These are phyloP conservation scores for Spodoptera picta DNA, from an alignment of 2,888 invertebrate genomes.

Conservation along the genomic window DNA sequence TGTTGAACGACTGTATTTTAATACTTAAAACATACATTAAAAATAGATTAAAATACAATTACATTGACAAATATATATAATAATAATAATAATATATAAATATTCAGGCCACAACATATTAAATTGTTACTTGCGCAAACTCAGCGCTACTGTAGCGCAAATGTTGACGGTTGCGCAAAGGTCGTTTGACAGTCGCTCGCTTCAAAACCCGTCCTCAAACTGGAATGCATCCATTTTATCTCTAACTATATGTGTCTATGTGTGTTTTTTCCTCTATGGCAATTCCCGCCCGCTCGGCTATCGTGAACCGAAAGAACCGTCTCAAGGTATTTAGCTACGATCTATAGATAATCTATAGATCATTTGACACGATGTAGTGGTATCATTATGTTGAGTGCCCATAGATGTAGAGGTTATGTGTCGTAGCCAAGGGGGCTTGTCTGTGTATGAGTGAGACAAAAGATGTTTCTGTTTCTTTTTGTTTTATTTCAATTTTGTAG, in stretches of 20 bases:
- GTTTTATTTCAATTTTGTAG: slow-evolving; percentile 1
- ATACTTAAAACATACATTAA: background rate
- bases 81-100: too few species aligned
- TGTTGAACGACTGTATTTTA: slow-evolving; percentile 5
- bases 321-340: slow-evolving; percentile 84
- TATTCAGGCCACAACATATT: too few species aligned
- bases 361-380: slow-evolving; percentile 77
- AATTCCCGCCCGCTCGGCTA: slow-evolving; percentile 90
- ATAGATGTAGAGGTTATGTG: slow-evolving; percentile 85
- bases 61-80: too few species aligned
- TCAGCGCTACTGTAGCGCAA: slow-evolving; percentile 4
- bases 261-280: slow-evolving; percentile 92
- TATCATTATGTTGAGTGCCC: slow-evolving; percentile 80
- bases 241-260: slow-evolving; percentile 90
- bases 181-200: slow-evolving; percentile 40
- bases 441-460: slow-evolving; percentile 75
- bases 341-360: slow-evolving; percentile 58
- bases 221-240: slow-evolving; percentile 87
- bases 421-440: slow-evolving; percentile 89
- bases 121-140: too few species aligned
- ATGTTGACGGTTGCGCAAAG: slow-evolving; percentile 8
- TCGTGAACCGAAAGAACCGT: slow-evolving; percentile 89
- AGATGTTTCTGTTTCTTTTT: slow-evolving; percentile 73
- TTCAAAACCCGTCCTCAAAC: slow-evolving; percentile 44
- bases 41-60: too few species aligned